These are phyloP conservation scores for Scaptomyza caliginosa DNA, from an alignment of 2,888 invertebrate species.

Conservation along the genomic window DNA sequence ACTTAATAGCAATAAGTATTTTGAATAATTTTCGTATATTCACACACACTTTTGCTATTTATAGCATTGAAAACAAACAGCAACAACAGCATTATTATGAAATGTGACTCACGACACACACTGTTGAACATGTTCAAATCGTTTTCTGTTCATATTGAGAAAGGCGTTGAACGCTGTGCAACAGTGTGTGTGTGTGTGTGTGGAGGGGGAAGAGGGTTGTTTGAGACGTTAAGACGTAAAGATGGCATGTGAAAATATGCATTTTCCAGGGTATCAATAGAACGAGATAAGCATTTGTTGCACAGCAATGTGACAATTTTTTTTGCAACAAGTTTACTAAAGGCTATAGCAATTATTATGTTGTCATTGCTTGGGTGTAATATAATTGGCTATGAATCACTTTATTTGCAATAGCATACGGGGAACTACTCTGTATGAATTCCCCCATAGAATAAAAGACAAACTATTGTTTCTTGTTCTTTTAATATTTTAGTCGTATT, in stretches of 20 bases:
- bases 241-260: constrained; percentile 13
- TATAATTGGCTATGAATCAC: constrained; percentile 6
- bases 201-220: too few species aligned
- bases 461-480: neutral
- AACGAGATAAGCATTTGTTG: constrained; percentile 6
- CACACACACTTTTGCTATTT: constrained; percentile 53
- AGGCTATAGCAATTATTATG: neutral
- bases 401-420: too few species aligned
- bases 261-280: neutral
- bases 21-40: constrained; percentile 37
- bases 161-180: constrained; percentile 31
- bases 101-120: constrained; percentile 43
- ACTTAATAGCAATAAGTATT: constrained; percentile 62
- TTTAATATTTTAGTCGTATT: too few species aligned
- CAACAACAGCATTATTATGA: constrained; percentile 28
- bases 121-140: constrained; percentile 20
- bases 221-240: neutral
- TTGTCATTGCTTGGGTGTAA: neutral
- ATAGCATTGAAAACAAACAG: constrained; percentile 34
- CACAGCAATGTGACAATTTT: constrained; percentile 7
- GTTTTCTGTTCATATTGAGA: constrained; percentile 34
- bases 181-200: neutral
- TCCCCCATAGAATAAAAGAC: constrained; percentile 1
- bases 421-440: neutral
- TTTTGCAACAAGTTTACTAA: neutral